Percentiles rank a stretch among this genome's conserved stretches.
Conservation (phyloP, 2,888 invertebrate species). For the Ichneumoninae sp. region DNA sequence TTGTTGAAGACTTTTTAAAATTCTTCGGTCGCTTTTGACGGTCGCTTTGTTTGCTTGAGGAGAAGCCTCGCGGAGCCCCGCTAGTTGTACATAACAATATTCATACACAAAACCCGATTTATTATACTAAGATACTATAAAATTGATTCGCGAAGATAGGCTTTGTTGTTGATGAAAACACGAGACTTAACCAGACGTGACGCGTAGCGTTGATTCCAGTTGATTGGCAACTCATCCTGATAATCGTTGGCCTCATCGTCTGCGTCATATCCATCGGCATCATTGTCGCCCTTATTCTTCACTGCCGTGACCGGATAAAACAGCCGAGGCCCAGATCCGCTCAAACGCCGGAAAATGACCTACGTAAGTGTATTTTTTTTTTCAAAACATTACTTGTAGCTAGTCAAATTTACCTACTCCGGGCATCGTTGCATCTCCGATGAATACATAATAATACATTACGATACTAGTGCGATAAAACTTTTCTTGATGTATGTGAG, state of each 20-base stretch:
- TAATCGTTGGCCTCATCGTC: conserved; percentile 93
- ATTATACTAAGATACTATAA: neutral
- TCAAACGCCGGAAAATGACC: conserved; percentile 82
- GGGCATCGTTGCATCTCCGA: neutral
- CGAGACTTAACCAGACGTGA: conserved; percentile 80
- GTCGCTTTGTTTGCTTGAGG: too few relatives aligned
- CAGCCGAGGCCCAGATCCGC: conserved; percentile 81
- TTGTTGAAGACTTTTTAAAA: too few relatives aligned
- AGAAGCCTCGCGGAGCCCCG: too few relatives aligned
- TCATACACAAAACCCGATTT: too few relatives aligned
- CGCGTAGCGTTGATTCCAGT: conserved; percentile 84
- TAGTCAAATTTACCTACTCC: neutral
- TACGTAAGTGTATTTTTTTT: conserved; percentile 78
- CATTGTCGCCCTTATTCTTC: conserved; percentile 92
- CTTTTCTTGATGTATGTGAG: too few relatives aligned
- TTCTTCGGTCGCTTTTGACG: too few relatives aligned
- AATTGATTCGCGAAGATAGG: conserved; percentile 4
- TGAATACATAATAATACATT: neutral
- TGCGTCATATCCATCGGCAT: conserved; percentile 95
- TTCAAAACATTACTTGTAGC: neutral
- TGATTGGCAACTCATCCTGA: conserved; percentile 86
- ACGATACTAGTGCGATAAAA: neutral
- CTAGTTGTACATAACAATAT: too few relatives aligned
- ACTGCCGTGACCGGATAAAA: conserved; percentile 87
- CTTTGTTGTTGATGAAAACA: conserved; percentile 70